Percentiles rank a stretch among this genome's conserved stretches.
Conservation (phyloP, 2,888 invertebrate species). For the Cephus spinipes region DNA sequence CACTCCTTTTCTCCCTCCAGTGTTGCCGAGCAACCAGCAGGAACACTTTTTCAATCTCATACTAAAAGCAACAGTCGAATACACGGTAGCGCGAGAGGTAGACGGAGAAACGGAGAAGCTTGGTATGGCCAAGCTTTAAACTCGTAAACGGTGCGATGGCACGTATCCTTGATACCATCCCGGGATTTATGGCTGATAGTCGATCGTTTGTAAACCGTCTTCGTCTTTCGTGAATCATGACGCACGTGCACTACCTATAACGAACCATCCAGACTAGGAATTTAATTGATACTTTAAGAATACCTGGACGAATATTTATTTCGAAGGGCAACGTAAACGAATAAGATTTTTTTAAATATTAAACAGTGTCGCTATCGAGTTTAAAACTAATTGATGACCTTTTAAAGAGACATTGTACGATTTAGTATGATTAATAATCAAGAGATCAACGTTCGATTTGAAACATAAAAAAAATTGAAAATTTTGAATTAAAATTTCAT, state of each 20-base stretch:
- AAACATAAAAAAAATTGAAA: background rate
- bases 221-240: constrained; percentile 1
- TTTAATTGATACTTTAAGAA: background rate
- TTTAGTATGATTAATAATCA: background rate
- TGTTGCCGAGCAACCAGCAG: background rate
- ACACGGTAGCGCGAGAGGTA: constrained; percentile 22
- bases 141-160: background rate
- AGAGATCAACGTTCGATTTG: background rate
- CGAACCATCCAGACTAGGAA: background rate
- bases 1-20: constrained; percentile 1
- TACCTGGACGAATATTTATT: background rate
- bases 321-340: background rate
- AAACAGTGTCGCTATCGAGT: background rate
- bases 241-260: background rate
- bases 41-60: constrained; percentile 7
- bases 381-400: background rate
- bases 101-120: constrained; percentile 8
- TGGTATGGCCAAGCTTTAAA: constrained; percentile 1
- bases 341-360: background rate
- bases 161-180: constrained; percentile 11
- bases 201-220: constrained; percentile 20
- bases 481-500: background rate
- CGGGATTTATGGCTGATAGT: constrained; percentile 21
- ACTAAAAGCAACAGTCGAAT: constrained; percentile 25
- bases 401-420: background rate